Conservation (phyloP, 2,113 vertebrate species). For the Notothenia coriiceps region DNA sequence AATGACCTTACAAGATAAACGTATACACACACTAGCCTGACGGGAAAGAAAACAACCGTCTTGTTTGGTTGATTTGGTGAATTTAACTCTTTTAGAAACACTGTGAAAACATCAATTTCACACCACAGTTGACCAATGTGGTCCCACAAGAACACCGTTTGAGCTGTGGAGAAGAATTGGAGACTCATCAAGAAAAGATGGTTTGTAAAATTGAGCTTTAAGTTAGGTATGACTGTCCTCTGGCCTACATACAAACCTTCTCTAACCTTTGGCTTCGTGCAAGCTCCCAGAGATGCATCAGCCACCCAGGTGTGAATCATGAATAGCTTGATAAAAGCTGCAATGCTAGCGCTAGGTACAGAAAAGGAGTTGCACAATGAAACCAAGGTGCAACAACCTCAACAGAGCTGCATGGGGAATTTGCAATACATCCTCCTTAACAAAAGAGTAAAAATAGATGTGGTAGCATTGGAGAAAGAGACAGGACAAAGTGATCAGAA, state of each 20-base stretch:
- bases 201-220: background rate
- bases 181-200: background rate
- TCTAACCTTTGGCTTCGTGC: constrained; percentile 35
- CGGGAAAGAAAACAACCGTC: too few relatives aligned
- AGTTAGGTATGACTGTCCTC: background rate
- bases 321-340: constrained; percentile 28
- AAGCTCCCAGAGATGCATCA: constrained; percentile 10
- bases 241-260: background rate
- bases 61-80: too few relatives aligned
- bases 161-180: background rate
- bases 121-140: background rate
- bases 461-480: constrained; percentile 20
- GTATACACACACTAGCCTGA: too few relatives aligned
- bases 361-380: constrained; percentile 20
- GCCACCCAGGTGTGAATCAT: constrained; percentile 30
- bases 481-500: constrained; percentile 34
- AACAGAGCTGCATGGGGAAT: constrained; percentile 27
- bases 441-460: constrained; percentile 63
- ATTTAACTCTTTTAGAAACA: too few relatives aligned
- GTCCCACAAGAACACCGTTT: background rate
- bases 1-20: too few relatives aligned
- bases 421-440: constrained; percentile 21
- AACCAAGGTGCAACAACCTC: constrained; percentile 43
- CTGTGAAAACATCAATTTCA: background rate
- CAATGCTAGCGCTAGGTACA: constrained; percentile 15